Percentiles rank a stretch among this genome's conserved stretches.
Conservation (phyloP, 2,113 vertebrate genomes). For the Geococcyx californianus region DNA sequence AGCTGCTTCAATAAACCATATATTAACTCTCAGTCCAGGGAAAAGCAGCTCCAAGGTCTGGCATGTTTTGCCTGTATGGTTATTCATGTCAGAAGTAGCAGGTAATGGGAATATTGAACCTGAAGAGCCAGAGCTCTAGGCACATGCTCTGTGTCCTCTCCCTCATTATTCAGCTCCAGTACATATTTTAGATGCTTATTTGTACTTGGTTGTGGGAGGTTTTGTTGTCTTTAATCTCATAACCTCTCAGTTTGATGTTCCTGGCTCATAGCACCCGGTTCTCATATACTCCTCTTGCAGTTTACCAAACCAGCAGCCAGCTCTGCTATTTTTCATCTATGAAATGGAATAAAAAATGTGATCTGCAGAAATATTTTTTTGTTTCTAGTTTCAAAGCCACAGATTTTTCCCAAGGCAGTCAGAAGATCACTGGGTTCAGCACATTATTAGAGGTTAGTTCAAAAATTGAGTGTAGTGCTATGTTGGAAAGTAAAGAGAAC, state of each 20-base stretch:
- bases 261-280: neutral
- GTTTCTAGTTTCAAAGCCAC: neutral
- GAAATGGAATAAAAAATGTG: neutral
- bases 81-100: neutral
- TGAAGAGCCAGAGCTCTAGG: neutral
- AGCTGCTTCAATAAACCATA: neutral
- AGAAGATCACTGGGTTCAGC: neutral
- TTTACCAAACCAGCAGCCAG: neutral
- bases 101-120: neutral
- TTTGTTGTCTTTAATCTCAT: neutral
- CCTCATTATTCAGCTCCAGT: neutral
- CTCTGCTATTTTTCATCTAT: neutral
- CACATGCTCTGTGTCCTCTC: neutral
- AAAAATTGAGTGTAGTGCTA: neutral
- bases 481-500: neutral
- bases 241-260: neutral
- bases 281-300: neutral
- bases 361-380: neutral
- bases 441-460: neutral
- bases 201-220: neutral
- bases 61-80: fast-evolving
- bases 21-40: neutral
- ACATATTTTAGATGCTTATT: neutral
- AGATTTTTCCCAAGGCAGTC: neutral
- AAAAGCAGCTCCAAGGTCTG: neutral